These are phyloP conservation scores for Anguilla pacifica DNA, from an alignment of 2,797 vertebrate genomes.

Conservation along the genomic window DNA sequence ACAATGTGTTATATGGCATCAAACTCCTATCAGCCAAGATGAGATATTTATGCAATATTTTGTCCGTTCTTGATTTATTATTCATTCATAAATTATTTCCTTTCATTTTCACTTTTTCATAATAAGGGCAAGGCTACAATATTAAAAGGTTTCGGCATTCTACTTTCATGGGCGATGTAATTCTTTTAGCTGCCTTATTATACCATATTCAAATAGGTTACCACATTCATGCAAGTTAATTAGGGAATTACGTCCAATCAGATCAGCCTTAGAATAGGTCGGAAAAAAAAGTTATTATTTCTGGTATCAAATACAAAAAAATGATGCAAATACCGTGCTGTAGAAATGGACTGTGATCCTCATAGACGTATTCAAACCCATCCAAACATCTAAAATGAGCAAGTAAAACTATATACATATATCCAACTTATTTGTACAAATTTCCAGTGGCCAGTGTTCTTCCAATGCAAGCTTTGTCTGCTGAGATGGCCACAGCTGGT, in stretches of 20 bases:
- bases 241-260: not conserved
- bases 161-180: not conserved
- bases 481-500: not conserved
- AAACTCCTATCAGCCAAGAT: not conserved
- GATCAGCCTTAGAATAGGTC: not conserved
- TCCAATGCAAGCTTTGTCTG: not conserved
- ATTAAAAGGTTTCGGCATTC: not conserved
- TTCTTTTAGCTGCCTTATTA: not conserved
- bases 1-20: not conserved
- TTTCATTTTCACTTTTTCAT: not conserved
- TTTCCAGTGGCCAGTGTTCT: not conserved
- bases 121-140: not conserved
- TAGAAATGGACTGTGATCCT: not conserved
- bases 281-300: not conserved
- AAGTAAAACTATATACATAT: not conserved
- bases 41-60: not conserved
- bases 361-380: not conserved
- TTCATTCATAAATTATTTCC: not conserved
- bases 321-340: not conserved
- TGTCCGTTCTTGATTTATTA: not conserved
- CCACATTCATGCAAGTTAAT: not conserved
- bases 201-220: not conserved
- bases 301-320: not conserved
- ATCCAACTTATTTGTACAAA: not conserved
- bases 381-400: not conserved